Percentiles rank a stretch among this genome's conserved stretches.
These are phyloP conservation scores for Neolamprologus tretocephalus DNA, from an alignment of 2,113 vertebrate genomes.

Conservation along the genomic window DNA sequence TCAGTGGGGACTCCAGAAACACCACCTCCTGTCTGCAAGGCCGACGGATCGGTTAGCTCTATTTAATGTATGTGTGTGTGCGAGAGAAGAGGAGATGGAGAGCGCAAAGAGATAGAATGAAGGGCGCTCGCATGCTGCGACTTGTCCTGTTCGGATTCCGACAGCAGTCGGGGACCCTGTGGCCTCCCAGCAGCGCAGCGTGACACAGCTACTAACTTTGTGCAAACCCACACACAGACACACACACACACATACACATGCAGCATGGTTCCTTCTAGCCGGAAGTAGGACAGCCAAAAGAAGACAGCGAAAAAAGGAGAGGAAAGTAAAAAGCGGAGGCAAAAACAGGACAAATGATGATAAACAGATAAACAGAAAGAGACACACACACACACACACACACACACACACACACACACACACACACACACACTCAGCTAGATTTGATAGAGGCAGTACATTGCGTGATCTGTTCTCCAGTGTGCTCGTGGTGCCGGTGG, in stretches of 20 bases:
- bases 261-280: neutral
- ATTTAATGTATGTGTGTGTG: neutral
- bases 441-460: slow-evolving; percentile 31
- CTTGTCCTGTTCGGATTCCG: slow-evolving; percentile 47
- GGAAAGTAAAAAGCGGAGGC: neutral
- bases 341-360: slow-evolving; percentile 3
- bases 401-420: neutral
- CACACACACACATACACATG: slow-evolving; percentile 11
- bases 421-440: neutral
- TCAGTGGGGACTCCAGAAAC: neutral
- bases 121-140: slow-evolving; percentile 22
- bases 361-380: slow-evolving; percentile 9
- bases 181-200: slow-evolving; percentile 47
- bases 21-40: neutral
- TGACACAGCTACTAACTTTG: slow-evolving; percentile 44
- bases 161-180: slow-evolving; percentile 47
- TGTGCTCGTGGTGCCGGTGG: slow-evolving; percentile 33
- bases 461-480: slow-evolving; percentile 46
- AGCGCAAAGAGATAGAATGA: neutral
- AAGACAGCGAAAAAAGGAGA: neutral
- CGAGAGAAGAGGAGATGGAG: neutral
- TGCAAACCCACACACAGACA: slow-evolving; percentile 4
- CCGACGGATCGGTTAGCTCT: neutral
- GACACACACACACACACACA: no score
- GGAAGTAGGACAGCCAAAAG: slow-evolving; percentile 39